Evolutionary conservation across 2,888 invertebrate genomes (phyloP).

Genomic region (Zelleria hepariella): DNA sequence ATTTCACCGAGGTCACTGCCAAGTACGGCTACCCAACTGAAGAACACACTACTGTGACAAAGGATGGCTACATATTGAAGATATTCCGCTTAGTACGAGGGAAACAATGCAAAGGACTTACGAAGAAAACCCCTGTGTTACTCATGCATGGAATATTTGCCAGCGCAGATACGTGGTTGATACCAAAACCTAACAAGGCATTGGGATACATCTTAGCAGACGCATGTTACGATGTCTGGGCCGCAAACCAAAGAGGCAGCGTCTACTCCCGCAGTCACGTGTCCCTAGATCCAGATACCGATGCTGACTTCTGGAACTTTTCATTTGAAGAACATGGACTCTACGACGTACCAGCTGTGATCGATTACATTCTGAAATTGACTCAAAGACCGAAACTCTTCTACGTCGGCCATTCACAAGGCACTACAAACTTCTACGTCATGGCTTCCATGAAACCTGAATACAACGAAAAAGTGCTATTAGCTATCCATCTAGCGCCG

Average conservation of each 20-base stretch:
- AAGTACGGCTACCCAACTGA: constrained; percentile 39
- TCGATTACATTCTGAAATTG: constrained; percentile 71
- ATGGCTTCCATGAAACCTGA: constrained; percentile 67
- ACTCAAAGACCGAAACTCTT: constrained; percentile 70
- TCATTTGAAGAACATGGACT: constrained; percentile 81
- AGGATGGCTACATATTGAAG: constrained; percentile 45
- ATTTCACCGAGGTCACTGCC: constrained; percentile 40
- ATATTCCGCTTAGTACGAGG: constrained; percentile 35
- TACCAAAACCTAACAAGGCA: background rate
- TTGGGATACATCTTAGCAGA: constrained; percentile 8
- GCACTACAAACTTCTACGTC: constrained; percentile 73
- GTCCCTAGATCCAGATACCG: constrained; percentile 24
- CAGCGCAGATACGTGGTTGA: constrained; percentile 1
- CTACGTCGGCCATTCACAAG: constrained; percentile 81
- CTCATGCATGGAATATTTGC: constrained; percentile 7
- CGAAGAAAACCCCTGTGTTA: constrained; percentile 8
- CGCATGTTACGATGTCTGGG: constrained; percentile 13
- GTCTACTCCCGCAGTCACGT: constrained; percentile 60
- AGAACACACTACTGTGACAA: constrained; percentile 34
- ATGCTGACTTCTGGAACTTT: constrained; percentile 65
- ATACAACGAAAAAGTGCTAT: constrained; percentile 69
- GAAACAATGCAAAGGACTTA: constrained; percentile 23
- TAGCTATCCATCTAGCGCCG: constrained; percentile 72
- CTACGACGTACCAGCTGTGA: constrained; percentile 78
- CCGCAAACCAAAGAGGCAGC: constrained; percentile 9